Conservation (phyloP, 2,113 vertebrate genomes). For the Myotis brandtii region DNA sequence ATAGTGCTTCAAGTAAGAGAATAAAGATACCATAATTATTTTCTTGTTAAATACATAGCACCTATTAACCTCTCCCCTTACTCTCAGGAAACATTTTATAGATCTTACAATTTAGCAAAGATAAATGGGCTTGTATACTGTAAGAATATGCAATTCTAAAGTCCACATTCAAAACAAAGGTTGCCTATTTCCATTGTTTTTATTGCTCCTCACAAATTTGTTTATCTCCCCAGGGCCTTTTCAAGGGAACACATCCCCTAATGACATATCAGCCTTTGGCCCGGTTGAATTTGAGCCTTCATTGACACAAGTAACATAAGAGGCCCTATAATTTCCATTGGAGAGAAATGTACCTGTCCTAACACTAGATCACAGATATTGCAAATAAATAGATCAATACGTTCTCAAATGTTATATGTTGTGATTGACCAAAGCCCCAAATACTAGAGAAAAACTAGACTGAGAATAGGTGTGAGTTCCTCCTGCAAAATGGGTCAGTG, state of each 20-base stretch:
- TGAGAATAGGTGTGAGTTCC: neutral
- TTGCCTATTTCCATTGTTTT: neutral
- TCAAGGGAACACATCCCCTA: neutral
- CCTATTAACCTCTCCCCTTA: neutral
- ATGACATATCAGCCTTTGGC: neutral
- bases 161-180: neutral
- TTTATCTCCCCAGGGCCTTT: neutral
- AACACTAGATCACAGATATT: neutral
- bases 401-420: neutral
- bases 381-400: neutral
- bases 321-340: neutral
- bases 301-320: neutral
- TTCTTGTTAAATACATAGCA: neutral
- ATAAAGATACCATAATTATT: neutral
- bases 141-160: neutral
- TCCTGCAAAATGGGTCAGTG: neutral
- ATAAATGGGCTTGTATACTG: neutral
- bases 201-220: neutral
- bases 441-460: neutral
- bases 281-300: neutral
- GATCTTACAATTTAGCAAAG: conserved; percentile 18
- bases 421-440: neutral
- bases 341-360: neutral
- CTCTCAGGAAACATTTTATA: neutral
- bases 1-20: conserved; percentile 21